phyloP scores from a whole-genome alignment of 2,888 invertebrate genomes.

The Macaria notata region DNA sequence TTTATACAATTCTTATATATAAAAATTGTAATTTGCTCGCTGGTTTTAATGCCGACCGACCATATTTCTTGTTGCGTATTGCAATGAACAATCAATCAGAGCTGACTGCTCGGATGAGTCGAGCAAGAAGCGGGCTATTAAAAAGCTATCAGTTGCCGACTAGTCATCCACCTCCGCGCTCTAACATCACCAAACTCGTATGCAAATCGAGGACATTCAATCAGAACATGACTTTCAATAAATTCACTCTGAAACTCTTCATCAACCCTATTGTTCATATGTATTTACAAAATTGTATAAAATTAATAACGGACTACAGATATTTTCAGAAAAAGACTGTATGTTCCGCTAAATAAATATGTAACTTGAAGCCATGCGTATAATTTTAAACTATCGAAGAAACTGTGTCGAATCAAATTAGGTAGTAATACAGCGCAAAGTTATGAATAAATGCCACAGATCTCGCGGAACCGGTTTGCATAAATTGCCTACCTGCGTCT shows the following conservation, averaged over 20 bases:
- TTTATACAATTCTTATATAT: neutral
- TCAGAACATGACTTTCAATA: too few species aligned
- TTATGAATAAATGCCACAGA: conserved; percentile 15
- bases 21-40: conserved; percentile 4
- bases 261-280: too few species aligned
- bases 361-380: conserved; percentile 11
- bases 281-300: too few species aligned
- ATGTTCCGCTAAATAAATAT: conserved; percentile 4
- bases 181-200: conserved; percentile 21
- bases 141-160: conserved; percentile 50
- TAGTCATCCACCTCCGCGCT: conserved; percentile 24
- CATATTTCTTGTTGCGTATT: conserved; percentile 7
- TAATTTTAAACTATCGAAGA: conserved; percentile 20
- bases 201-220: conserved; percentile 4
- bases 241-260: too few species aligned
- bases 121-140: conserved; percentile 46
- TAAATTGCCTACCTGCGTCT: conserved; percentile 16
- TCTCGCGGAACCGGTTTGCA: conserved; percentile 26
- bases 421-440: conserved; percentile 17
- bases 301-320: too few species aligned
- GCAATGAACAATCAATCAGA: conserved; percentile 49
- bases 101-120: conserved; percentile 46
- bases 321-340: too few species aligned
- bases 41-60: conserved; percentile 4
- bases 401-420: conserved; percentile 34